Percentiles rank a stretch among this genome's conserved stretches.
Evolutionary conservation across 2,888 invertebrate species (phyloP).

Genomic region (Liodrosophila aerea): DNA sequence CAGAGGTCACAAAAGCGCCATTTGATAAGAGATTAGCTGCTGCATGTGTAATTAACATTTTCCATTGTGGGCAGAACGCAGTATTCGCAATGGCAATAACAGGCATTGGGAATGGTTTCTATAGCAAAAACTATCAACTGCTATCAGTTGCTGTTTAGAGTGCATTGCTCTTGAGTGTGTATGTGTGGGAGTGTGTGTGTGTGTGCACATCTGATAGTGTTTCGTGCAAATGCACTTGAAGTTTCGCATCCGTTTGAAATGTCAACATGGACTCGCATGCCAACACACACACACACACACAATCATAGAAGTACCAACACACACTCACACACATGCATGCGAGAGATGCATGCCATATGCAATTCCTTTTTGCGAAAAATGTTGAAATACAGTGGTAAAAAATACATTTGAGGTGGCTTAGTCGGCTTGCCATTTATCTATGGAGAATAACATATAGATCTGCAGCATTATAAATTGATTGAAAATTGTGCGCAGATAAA

Average conservation of each 20-base stretch:
- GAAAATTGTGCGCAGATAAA: not conserved
- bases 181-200: slow-evolving; percentile 6
- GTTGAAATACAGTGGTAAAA: slow-evolving; percentile 10
- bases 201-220: slow-evolving; percentile 12
- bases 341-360: not conserved
- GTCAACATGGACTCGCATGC: slow-evolving; percentile 20
- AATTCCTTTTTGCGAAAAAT: slow-evolving; percentile 3
- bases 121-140: slow-evolving; percentile 2
- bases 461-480: slow-evolving; percentile 10
- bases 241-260: slow-evolving; percentile 42
- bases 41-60: slow-evolving; percentile 43
- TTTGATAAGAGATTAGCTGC: slow-evolving; percentile 19
- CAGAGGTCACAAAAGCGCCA: slow-evolving; percentile 23
- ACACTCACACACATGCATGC: slow-evolving; percentile 4
- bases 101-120: not conserved
- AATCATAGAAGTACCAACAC: not conserved
- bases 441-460: not conserved
- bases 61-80: slow-evolving; percentile 41
- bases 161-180: slow-evolving; percentile 5
- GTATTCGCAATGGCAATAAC: slow-evolving; percentile 3
- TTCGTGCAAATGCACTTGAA: slow-evolving; percentile 36
- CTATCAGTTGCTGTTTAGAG: slow-evolving; percentile 18
- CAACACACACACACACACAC: slow-evolving; percentile 12
- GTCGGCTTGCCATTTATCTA: not conserved
- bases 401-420: slow-evolving; percentile 10